A percentile compares a stretch with the other conserved stretches of the same genome.
Evolutionary conservation across 2,797 vertebrate species (phyloP).

Genomic region (Rhincodon typus): DNA sequence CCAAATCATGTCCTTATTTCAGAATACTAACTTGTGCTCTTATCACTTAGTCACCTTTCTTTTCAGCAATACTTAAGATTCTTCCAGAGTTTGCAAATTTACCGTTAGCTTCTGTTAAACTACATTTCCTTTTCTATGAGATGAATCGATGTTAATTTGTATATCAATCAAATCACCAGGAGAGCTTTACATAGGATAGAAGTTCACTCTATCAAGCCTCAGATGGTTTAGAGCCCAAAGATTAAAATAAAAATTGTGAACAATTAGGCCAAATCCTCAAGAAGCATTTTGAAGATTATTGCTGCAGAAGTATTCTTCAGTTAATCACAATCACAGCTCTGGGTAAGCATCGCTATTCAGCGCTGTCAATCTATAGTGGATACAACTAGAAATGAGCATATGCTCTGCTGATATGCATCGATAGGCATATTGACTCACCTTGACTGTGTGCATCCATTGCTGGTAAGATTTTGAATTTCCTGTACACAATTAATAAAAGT

Average conservation of each 20-base stretch:
- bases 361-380: no score
- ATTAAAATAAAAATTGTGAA: not conserved
- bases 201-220: not conserved
- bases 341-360: not conserved
- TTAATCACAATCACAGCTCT: not conserved
- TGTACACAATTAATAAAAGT: slow-evolving; percentile 45
- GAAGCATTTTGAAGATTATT: not conserved
- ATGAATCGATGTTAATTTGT: not conserved
- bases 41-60: not conserved
- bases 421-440: slow-evolving; percentile 62
- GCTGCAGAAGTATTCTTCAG: not conserved
- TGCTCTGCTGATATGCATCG: not conserved
- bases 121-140: not conserved
- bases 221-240: not conserved
- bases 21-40: not conserved
- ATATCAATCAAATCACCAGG: not conserved
- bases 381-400: no score
- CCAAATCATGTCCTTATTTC: not conserved
- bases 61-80: not conserved
- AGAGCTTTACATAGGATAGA: not conserved
- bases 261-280: not conserved
- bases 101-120: not conserved
- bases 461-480: slow-evolving; percentile 86
- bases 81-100: not conserved
- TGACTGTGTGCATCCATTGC: slow-evolving; percentile 88